Evolutionary conservation across 2,113 vertebrate species (phyloP).

Genomic region (Antennarius striatus): DNA sequence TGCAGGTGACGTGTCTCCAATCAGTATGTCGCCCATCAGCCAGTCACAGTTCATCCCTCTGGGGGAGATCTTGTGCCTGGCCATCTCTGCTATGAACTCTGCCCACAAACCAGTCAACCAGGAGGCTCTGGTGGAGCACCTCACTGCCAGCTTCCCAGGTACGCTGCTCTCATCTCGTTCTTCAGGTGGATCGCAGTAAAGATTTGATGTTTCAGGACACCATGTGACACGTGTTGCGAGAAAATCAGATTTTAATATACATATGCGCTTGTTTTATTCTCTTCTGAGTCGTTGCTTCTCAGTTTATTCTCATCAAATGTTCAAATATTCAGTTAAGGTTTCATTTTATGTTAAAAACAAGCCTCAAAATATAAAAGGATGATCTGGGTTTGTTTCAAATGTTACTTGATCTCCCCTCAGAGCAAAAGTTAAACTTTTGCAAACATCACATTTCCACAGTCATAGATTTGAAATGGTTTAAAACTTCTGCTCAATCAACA

Average conservation of each 20-base stretch:
- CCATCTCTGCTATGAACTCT: constrained; percentile 98
- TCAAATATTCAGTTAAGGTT: too few relatives aligned
- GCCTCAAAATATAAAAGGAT: background rate
- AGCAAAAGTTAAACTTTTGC: background rate
- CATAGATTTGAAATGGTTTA: background rate
- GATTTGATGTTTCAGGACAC: background rate
- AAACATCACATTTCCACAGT: background rate
- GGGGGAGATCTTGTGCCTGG: constrained; percentile 98
- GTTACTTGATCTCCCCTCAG: background rate
- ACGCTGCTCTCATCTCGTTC: constrained; percentile 38
- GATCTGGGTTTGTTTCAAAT: background rate
- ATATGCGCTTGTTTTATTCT: background rate
- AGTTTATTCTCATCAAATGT: background rate
- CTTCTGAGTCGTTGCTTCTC: constrained; percentile 1
- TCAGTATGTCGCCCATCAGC: constrained; percentile 99
- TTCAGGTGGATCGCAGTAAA: background rate
- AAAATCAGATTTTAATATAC: background rate
- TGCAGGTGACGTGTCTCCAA: constrained; percentile 98
- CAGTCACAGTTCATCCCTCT: constrained; percentile 99
- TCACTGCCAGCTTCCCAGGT: constrained; percentile 99
- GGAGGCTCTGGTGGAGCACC: constrained; percentile 97
- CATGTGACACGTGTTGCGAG: background rate
- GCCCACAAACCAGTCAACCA: constrained; percentile 97
- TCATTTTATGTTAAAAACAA: background rate
- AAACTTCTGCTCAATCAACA: background rate